Evolutionary conservation across 2,888 invertebrate species (phyloP).

Genomic region (Tryphoninae sp.): DNA sequence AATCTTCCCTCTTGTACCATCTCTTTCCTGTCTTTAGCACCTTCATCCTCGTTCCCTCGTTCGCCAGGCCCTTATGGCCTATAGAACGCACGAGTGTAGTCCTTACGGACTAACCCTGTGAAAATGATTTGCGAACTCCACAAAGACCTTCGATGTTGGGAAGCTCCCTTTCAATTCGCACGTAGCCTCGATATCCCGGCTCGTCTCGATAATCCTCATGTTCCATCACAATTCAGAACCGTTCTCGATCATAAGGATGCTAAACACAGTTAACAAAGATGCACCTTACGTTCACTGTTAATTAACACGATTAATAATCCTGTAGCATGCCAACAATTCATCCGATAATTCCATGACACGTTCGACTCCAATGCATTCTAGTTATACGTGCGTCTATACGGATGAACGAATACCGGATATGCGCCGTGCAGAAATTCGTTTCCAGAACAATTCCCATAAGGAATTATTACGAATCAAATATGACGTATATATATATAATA

Average conservation of each 20-base stretch:
- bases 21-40: not conserved
- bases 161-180: slow-evolving; percentile 32
- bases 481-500: too few species aligned
- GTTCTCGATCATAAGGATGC: not conserved
- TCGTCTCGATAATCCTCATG: not conserved
- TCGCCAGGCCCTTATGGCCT: not conserved
- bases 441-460: not conserved
- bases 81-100: slow-evolving; percentile 8
- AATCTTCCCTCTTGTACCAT: slow-evolving; percentile 6
- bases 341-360: not conserved
- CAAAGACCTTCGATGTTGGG: slow-evolving; percentile 34
- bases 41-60: slow-evolving; percentile 2
- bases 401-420: not conserved
- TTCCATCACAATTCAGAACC: not conserved
- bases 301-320: slow-evolving; percentile 34
- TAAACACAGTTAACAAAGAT: slow-evolving; percentile 4
- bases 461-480: not conserved
- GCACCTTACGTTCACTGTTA: not conserved
- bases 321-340: not conserved
- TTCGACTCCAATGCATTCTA: not conserved
- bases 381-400: not conserved
- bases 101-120: slow-evolving; percentile 37
- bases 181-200: not conserved
- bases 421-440: not conserved
- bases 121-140: slow-evolving; percentile 17